Conservation (phyloP, 2,797 vertebrate species). For the Sebastiscus albofasciatus region DNA sequence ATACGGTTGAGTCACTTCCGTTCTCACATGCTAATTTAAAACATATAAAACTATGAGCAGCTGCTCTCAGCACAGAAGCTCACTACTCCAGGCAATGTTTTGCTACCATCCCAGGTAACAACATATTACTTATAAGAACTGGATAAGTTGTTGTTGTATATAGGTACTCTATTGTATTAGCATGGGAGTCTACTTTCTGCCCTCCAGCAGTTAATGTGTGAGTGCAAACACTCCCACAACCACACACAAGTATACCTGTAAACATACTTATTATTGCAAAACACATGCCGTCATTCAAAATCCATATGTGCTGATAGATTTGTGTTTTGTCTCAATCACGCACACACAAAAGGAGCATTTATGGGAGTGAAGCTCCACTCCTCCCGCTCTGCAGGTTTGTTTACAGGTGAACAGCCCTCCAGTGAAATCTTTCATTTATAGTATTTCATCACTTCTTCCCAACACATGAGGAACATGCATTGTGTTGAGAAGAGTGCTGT, state of each 20-base stretch:
- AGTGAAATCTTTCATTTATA: background rate
- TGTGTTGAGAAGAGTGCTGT: background rate
- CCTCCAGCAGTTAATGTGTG: constrained; percentile 3
- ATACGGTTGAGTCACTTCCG: too few species aligned
- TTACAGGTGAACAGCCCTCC: constrained; percentile 15
- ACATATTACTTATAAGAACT: background rate
- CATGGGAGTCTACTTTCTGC: constrained; percentile 12
- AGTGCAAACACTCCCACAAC: background rate
- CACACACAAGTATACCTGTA: constrained; percentile 27
- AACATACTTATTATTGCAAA: constrained; percentile 44
- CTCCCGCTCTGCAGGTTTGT: background rate
- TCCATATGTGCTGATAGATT: constrained; percentile 56
- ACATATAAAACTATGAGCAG: too few species aligned
- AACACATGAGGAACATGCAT: background rate
- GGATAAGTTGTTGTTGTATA: constrained; percentile 1
- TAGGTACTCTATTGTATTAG: background rate
- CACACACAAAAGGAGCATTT: constrained; percentile 14
- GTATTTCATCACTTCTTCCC: constrained; percentile 24
- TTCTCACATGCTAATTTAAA: too few species aligned
- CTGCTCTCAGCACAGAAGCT: too few species aligned
- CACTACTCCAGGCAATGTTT: too few species aligned
- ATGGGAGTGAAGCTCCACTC: background rate
- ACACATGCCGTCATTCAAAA: constrained; percentile 26
- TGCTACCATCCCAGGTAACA: too few species aligned
- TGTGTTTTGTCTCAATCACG: constrained; percentile 9